Evolutionary conservation across 1,140 invertebrate species (phyloP), one percentile per base, ranked within the genome.

Genomic region (Coenobita brevimanus): DNA sequence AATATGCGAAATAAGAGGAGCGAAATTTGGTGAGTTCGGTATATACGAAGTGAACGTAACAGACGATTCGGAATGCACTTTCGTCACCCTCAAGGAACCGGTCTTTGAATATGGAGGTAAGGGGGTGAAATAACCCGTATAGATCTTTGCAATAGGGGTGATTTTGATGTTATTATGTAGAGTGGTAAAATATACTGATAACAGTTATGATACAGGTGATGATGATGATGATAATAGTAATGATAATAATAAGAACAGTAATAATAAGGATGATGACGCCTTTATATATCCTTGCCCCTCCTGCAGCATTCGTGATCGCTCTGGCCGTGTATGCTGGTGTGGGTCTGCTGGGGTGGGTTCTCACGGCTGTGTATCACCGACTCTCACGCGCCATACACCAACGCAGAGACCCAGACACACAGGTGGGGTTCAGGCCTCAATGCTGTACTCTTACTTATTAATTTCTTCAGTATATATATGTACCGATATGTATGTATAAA

Each of bases 31-130:
- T 2, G 88, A 89, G 67, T 89, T 84, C 57, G 88, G 88, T 10
- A 82, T 89, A 8, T 89, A 85, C 24, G 38, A 80, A 3, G 62
- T 89, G 8, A 85, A 64, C n/a, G 1, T 89, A 6, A 62, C 69
- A 17, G 62, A 33, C 6, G 43, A 69, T 10, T 43, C 3, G 1
- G 36, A 81, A 2, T 89, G 81, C 21, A 36, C 10, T 38, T 87
- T 87, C 15, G 2, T 17, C 21, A 87, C 41, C 0, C 84, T 79
- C 30, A 87, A 87, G 62, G 76, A 69, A 1, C 84, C 84, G 0
- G 84, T 87, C 36, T 87, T 87, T 50, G 75, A 87, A 60, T 87
- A 87, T 78, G 84, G 84, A 38, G 84, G 84, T 87, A 21, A 71
- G 84, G 6, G 6, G 46, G 46, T 50, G n/a, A n/a, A n/a, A n/a